phyloP scores from a whole-genome alignment of 2,888 invertebrate species.

The Agonopterix arenella region DNA sequence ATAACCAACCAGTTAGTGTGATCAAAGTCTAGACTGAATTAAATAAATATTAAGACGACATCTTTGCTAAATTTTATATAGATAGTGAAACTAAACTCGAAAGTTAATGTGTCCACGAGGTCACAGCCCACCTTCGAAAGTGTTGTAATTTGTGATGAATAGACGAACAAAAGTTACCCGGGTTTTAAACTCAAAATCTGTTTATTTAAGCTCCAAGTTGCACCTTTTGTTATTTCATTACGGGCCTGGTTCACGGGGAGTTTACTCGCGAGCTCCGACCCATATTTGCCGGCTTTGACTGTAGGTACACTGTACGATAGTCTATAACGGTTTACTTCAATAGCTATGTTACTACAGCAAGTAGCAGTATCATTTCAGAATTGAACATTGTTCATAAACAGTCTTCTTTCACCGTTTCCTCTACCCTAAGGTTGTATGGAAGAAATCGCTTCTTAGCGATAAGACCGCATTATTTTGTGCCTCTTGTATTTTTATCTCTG shows the following conservation, averaged over 20 bases:
- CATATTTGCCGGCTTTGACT: conserved; percentile 39
- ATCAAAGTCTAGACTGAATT: too few relatives aligned
- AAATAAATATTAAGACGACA: background rate
- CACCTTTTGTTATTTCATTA: conserved; percentile 38
- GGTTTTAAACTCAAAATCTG: background rate
- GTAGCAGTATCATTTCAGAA: background rate
- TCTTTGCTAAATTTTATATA: background rate
- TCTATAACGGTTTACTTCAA: too few relatives aligned
- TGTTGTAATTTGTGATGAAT: background rate
- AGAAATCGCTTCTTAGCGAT: too few relatives aligned
- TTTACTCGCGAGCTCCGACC: conserved; percentile 42
- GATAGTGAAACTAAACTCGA: background rate
- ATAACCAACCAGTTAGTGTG: too few relatives aligned
- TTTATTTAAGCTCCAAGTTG: conserved; percentile 1
- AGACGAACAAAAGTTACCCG: background rate
- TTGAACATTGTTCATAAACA: too few relatives aligned
- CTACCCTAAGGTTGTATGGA: too few relatives aligned
- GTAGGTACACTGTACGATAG: too few relatives aligned
- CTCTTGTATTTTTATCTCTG: too few relatives aligned
- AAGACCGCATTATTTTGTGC: too few relatives aligned
- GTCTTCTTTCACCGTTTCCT: too few relatives aligned
- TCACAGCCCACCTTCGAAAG: background rate
- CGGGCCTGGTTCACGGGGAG: conserved; percentile 17
- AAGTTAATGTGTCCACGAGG: background rate
- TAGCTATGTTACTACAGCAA: too few relatives aligned